phyloP scores from a whole-genome alignment of 2,888 invertebrate genomes.

The Anagyrus pseudococci region DNA sequence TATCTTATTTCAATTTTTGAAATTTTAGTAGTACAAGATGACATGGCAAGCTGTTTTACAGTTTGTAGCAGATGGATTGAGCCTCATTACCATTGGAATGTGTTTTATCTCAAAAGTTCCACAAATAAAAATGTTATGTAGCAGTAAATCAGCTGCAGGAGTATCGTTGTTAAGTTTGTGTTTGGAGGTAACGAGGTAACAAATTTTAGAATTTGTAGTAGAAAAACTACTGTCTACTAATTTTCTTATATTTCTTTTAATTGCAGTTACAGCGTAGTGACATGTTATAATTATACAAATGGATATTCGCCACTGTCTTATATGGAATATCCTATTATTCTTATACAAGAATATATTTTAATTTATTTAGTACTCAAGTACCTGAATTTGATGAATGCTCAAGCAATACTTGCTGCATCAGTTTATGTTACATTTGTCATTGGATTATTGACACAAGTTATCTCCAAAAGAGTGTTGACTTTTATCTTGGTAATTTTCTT shows the following conservation, averaged over 20 bases:
- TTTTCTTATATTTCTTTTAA: conserved; percentile 37
- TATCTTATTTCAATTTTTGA: too few relatives aligned
- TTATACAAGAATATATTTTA: conserved; percentile 77
- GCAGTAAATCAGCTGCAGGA: conserved; percentile 73
- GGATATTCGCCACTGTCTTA: conserved; percentile 78
- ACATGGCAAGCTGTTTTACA: conserved; percentile 42
- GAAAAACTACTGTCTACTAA: background rate
- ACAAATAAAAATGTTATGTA: conserved; percentile 75
- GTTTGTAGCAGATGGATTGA: conserved; percentile 67
- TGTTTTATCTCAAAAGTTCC: conserved; percentile 83
- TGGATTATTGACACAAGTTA: conserved; percentile 61
- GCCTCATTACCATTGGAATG: conserved; percentile 77
- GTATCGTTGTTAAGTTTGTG: conserved; percentile 71
- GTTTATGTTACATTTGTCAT: conserved; percentile 57
- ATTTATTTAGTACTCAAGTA: conserved; percentile 76
- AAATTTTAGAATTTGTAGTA: conserved; percentile 19
- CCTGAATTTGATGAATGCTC: conserved; percentile 65
- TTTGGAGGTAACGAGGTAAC: conserved; percentile 75
- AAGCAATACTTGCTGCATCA: conserved; percentile 50
- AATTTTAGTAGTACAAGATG: too few relatives aligned
- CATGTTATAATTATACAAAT: conserved; percentile 80
- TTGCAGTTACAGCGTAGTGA: conserved; percentile 81
- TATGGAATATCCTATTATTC: conserved; percentile 83
- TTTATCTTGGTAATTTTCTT: conserved; percentile 70
- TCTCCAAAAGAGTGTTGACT: conserved; percentile 64